phyloP scores from a whole-genome alignment of 2,888 invertebrate species.

The Drosophila kanekoi region DNA sequence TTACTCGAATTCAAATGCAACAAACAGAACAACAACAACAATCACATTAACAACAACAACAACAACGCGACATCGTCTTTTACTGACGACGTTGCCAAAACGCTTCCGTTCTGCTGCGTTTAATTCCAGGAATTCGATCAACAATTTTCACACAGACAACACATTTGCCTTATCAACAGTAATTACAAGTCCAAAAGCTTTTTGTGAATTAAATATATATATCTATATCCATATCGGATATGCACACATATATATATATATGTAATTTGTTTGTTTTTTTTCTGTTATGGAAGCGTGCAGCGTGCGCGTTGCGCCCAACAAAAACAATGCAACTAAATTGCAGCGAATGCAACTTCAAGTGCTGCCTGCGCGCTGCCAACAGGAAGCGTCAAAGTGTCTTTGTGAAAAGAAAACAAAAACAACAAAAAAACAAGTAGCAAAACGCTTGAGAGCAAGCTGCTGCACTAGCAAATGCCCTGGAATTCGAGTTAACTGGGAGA shows the following conservation, averaged over 20 bases:
- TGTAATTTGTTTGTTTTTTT: neutral
- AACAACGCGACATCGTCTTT: slow-evolving; percentile 15
- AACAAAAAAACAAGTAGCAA: slow-evolving; percentile 29
- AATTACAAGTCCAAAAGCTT: slow-evolving; percentile 39
- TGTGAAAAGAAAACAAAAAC: slow-evolving; percentile 7
- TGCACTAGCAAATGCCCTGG: slow-evolving; percentile 19
- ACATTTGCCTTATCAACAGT: slow-evolving; percentile 64
- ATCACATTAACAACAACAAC: slow-evolving; percentile 15
- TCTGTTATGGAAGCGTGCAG: slow-evolving; percentile 66
- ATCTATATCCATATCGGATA: neutral
- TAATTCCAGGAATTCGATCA: slow-evolving; percentile 72
- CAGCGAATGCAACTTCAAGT: slow-evolving; percentile 59
- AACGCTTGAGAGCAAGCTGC: neutral
- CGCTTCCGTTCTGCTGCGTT: slow-evolving; percentile 54
- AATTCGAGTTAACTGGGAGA: neutral
- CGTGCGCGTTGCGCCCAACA: slow-evolving; percentile 61
- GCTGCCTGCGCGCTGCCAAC: slow-evolving; percentile 38
- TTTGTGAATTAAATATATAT: slow-evolving; percentile 60
- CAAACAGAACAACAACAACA: slow-evolving; percentile 17
- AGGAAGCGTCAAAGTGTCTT: slow-evolving; percentile 63
- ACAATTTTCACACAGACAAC: slow-evolving; percentile 71
- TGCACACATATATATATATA: slow-evolving; percentile 1
- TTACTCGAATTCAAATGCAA: slow-evolving; percentile 45
- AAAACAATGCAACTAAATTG: slow-evolving; percentile 67
- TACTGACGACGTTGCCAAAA: slow-evolving; percentile 66